Base-by-base conservation (phyloP, 2,888 invertebrate species). In the Acronicta aceris region DNA sequence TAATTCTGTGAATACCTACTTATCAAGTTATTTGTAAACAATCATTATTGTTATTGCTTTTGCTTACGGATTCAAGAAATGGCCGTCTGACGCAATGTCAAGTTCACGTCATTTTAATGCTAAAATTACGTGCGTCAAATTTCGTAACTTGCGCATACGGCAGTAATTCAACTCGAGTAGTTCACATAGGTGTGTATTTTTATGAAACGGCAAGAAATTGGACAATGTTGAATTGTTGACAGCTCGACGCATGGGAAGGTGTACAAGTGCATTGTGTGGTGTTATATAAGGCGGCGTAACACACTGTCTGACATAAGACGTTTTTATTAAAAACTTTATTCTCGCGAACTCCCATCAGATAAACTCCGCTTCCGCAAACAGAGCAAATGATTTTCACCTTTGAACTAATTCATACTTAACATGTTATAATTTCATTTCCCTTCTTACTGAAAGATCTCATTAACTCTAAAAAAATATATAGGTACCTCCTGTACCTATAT, bases 211-310 rank as follows among this genome's bases (percentile, higher is more conserved):
- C 71, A 87, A 86, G 84, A 85, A 87, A 86, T 81, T 79, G 79
- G 82, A 90, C 90, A 89, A 90, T 91, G 89, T 84, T 78, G 78
- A 79, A 89, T 89, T 91, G 89, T 84, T 78, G 78, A 78, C 78
- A 72, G 80, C 74, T 65, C 69, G 76, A 74, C 76, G 84, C 87
- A 87, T 92, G 93, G 85, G 93, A 93, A 93, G 81, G 88, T 85
- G 75, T 70, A 83, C 88, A 86, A 90, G 86, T 88, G 90, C 88
- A 84, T 88, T 88, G 88, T 89, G 62, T 78, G 68, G 60, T 78
- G 81, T 91, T 89, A 86, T 85, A 83, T 89, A 90, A 89, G 79
- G 69, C 76, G 69, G 66, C 81, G 85, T 87, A 87, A 87, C 82
- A 77, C 68, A 74, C 67, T 74, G 70, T 75, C 76, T 81, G 81